Base-by-base conservation (phyloP, 2,888 invertebrate species). In the Gandaritis pyraliata region DNA sequence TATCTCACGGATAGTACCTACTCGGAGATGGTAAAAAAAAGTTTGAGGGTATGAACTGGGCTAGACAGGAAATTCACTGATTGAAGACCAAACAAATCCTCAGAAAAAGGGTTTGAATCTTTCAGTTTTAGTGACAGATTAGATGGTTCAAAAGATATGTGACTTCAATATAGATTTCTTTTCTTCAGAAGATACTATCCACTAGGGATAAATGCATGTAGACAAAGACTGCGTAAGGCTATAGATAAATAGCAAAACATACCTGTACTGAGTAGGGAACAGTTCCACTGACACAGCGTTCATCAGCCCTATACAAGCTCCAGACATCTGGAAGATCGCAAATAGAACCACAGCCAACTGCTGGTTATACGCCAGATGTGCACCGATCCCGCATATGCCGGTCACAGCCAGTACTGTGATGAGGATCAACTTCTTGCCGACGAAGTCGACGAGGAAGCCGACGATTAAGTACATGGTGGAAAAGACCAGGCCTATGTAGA, bases 401-500 rank as follows among this genome's bases (percentile, higher is more conserved):
- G 94, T 93, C 2, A 92, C 60, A 0, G 92, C 56, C 49, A 94
- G 85, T 69, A 84, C 84, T 68, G 84, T 80, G 72, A 94, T 77
- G n/a, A 94, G 79, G 58, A 94, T 88, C 43, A 85, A 80, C 76
- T 94, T 94, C 77, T 95, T 95, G 50, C 90, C 89, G 45, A 91
- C 62, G 55, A 83, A 77, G 78, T 91, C 91, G 0, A 92, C 94
- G 0, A 95, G 85, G 76, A 93, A 93, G 11, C 95, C 94, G 15
- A 95, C 95, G 18, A 94, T 72, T 36, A 95, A 75, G 79, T 95
- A 96, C 75, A 95, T 94, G 0, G 94, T 74, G 23, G 95, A 91
- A 74, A 95, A 95, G 5, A 94, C 93, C 0, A 93, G 87, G 0
- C 96, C 96, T 71, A 96, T 94, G 65, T 93, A 92, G 65, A 96